Percentiles rank a stretch among this genome's conserved stretches.
Conservation (phyloP, 1,140 invertebrate species). For the Berghia stephanieae region DNA sequence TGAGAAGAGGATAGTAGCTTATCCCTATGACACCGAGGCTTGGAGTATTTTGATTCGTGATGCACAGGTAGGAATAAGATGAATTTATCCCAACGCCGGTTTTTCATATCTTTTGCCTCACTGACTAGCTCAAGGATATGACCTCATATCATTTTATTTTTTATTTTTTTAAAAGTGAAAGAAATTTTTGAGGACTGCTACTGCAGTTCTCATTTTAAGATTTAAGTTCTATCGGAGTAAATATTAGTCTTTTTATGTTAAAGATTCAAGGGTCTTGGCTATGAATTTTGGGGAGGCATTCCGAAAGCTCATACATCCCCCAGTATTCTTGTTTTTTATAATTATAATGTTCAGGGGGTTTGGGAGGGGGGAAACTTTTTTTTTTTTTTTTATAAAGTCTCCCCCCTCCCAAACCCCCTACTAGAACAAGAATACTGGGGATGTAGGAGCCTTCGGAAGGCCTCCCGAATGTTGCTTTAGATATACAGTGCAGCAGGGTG, state of each 20-base stretch:
- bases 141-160: background rate
- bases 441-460: too few relatives aligned
- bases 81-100: constrained; percentile 6
- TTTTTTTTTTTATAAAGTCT: too few relatives aligned
- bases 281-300: too few relatives aligned
- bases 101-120: background rate
- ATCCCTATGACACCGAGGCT: constrained; percentile 92
- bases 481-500: too few relatives aligned
- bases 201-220: background rate
- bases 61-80: constrained; percentile 70
- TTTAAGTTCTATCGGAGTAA: background rate
- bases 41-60: constrained; percentile 95
- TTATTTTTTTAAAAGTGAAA: background rate
- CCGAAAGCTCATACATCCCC: too few relatives aligned
- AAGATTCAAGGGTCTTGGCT: constrained; percentile 88
- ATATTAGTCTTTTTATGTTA: constrained; percentile 51
- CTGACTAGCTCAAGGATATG: background rate
- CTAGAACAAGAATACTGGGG: too few relatives aligned
- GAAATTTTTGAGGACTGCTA: background rate
- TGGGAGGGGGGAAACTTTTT: too few relatives aligned
- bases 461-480: too few relatives aligned
- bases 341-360: too few relatives aligned
- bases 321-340: too few relatives aligned
- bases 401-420: too few relatives aligned
- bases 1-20: constrained; percentile 77